A percentile compares a stretch with the other conserved stretches of the same genome.
phyloP scores from a whole-genome alignment of 1,140 invertebrate species.

The Drosophila gunungcola region DNA sequence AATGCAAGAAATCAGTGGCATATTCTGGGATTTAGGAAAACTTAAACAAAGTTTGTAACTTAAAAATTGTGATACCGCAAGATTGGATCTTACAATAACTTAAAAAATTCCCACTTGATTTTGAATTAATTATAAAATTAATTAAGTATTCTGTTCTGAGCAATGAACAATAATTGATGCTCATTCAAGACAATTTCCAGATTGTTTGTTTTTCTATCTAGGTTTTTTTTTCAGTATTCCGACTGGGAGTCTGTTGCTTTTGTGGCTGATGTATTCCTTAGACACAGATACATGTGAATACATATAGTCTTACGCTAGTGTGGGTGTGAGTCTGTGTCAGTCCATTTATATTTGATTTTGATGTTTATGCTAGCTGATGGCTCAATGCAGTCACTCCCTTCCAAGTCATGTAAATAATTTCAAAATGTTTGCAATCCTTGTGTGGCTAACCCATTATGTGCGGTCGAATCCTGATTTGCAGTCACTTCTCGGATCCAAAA shows the following conservation, averaged over 20 bases:
- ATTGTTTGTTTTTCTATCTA: too few species aligned
- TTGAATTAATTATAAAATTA: too few species aligned
- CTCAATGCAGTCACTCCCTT: slow-evolving; percentile 44
- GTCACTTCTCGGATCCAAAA: slow-evolving; percentile 14
- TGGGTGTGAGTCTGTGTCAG: slow-evolving; percentile 39
- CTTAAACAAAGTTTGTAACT: too few species aligned
- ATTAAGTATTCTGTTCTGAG: too few species aligned
- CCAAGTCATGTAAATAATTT: slow-evolving; percentile 56
- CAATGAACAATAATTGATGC: too few species aligned
- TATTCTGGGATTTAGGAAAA: too few species aligned
- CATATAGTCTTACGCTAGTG: not conserved
- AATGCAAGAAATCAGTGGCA: too few species aligned
- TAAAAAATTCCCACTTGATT: too few species aligned
- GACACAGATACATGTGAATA: slow-evolving; percentile 36
- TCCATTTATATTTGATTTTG: slow-evolving; percentile 82
- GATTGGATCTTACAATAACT: too few species aligned
- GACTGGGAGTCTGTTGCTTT: slow-evolving; percentile 54
- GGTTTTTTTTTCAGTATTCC: not conserved
- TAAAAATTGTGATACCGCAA: too few species aligned
- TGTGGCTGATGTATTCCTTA: slow-evolving; percentile 53
- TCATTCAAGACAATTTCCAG: too few species aligned
- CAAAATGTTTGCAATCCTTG: slow-evolving; percentile 65
- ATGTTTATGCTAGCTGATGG: slow-evolving; percentile 71
- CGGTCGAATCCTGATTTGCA: slow-evolving; percentile 68
- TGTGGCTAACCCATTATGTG: slow-evolving; percentile 69